A percentile compares a stretch with the other conserved stretches of the same genome.
phyloP scores from a whole-genome alignment of 92 coral and sea anemone species.

The Epizoanthus rinbou region DNA sequence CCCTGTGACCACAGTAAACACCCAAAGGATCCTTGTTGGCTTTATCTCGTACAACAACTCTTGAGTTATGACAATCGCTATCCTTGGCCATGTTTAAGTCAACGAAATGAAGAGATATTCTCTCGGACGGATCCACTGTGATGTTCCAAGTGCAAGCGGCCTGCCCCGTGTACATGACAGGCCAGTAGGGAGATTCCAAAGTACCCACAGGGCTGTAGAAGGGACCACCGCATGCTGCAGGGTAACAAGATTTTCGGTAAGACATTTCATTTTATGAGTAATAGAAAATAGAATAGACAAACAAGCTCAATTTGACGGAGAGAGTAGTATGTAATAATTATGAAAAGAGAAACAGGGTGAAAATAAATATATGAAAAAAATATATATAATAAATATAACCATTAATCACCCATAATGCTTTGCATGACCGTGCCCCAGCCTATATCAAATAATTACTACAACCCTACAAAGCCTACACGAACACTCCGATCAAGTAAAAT shows the following conservation, averaged over 20 bases:
- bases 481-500: too few relatives aligned
- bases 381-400: too few relatives aligned
- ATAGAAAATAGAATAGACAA: too few relatives aligned
- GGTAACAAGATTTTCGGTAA: neutral
- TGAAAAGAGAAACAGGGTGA: too few relatives aligned
- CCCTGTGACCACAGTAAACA: constrained; percentile 70
- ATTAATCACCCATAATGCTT: too few relatives aligned
- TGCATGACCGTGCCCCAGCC: too few relatives aligned
- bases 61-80: constrained; percentile 69
- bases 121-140: constrained; percentile 53
- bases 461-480: too few relatives aligned
- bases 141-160: constrained; percentile 69
- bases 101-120: constrained; percentile 65
- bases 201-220: constrained; percentile 59
- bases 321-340: too few relatives aligned
- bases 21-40: constrained; percentile 58
- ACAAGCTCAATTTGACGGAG: too few relatives aligned
- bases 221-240: constrained; percentile 62
- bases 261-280: too few relatives aligned
- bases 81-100: constrained; percentile 66
- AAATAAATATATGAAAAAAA: too few relatives aligned
- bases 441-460: too few relatives aligned
- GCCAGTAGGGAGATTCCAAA: constrained; percentile 83
- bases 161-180: constrained; percentile 67
- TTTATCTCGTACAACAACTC: constrained; percentile 54